phyloP scores from a whole-genome alignment of 2,113 vertebrate species.

The Heptranchias perlo region DNA sequence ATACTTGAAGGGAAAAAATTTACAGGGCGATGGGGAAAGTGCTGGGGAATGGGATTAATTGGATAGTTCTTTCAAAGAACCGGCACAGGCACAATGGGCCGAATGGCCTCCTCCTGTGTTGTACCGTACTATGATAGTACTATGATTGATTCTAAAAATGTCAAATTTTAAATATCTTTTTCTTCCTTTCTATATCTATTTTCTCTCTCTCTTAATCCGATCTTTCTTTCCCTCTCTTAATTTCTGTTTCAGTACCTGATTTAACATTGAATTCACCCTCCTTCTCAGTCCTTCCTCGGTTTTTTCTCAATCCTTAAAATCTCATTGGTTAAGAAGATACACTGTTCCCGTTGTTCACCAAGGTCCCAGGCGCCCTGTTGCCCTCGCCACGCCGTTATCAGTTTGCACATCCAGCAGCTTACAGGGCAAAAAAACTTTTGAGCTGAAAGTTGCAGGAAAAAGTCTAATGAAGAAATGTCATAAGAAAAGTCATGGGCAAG shows the following conservation, averaged over 20 bases:
- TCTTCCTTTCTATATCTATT: background rate
- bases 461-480: too few relatives aligned
- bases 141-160: background rate
- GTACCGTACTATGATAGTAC: too few relatives aligned
- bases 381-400: background rate
- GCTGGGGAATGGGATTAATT: too few relatives aligned
- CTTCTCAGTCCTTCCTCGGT: background rate
- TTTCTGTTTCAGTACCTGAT: background rate
- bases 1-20: too few relatives aligned
- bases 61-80: too few relatives aligned
- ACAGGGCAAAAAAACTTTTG: background rate
- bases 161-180: background rate
- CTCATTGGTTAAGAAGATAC: background rate
- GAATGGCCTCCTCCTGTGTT: too few relatives aligned
- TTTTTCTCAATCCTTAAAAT: background rate
- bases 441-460: background rate
- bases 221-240: background rate
- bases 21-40: too few relatives aligned
- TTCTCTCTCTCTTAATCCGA: background rate
- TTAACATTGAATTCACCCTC: background rate
- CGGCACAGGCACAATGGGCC: too few relatives aligned
- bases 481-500: background rate
- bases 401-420: background rate
- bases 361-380: background rate
- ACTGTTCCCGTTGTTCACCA: background rate